A percentile compares a stretch with the other conserved stretches of the same genome.
Conservation (phyloP, 2,888 invertebrate species). For the Drosophila quinaria region DNA sequence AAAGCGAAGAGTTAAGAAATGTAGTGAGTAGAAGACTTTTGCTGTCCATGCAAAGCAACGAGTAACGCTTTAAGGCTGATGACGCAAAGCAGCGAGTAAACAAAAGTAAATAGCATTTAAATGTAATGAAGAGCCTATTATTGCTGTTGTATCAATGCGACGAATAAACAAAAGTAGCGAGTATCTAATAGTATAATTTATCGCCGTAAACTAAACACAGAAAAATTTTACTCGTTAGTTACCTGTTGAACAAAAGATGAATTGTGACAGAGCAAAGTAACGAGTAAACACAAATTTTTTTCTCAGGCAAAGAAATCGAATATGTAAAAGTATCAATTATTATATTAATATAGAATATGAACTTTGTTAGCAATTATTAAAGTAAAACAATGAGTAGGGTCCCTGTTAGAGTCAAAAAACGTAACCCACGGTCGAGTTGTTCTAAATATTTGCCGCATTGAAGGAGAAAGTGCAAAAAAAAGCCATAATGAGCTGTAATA, state of each 20-base stretch:
- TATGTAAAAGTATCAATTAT: background rate
- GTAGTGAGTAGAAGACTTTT: background rate
- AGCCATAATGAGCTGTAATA: constrained; percentile 6
- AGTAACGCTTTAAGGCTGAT: background rate
- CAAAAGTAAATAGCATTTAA: background rate
- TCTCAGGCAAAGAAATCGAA: background rate
- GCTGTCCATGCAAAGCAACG: background rate
- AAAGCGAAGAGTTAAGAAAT: no score
- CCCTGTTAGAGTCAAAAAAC: background rate
- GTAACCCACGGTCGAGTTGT: background rate
- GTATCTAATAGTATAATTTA: background rate
- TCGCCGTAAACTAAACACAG: background rate
- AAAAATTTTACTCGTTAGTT: background rate
- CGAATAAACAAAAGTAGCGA: background rate
- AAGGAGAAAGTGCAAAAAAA: background rate
- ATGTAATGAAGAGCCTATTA: background rate
- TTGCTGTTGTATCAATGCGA: no score
- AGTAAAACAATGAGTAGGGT: background rate
- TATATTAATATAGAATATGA: background rate
- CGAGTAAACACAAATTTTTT: background rate
- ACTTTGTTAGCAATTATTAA: background rate
- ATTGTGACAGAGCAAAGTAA: background rate
- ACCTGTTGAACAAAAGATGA: background rate
- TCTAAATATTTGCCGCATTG: background rate
- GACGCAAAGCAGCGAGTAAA: background rate